Evolutionary conservation across 2,888 invertebrate species (phyloP).

Genomic region (Pseudolycoriella hygida): DNA sequence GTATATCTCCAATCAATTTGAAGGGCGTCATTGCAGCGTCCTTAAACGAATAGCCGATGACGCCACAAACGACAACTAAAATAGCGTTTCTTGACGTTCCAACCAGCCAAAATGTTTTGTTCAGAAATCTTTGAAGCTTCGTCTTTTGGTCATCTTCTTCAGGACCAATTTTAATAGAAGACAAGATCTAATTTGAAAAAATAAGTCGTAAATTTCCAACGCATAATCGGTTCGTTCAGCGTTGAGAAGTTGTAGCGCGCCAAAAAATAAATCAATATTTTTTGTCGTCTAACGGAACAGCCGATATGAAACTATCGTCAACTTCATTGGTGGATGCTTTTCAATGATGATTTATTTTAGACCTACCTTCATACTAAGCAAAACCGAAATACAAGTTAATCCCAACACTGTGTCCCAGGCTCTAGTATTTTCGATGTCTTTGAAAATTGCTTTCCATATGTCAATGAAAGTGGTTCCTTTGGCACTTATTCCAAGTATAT

Average conservation of each 20-base stretch:
- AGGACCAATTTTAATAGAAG: conserved; percentile 43
- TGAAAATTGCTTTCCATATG: conserved; percentile 55
- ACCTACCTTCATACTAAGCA: conserved; percentile 63
- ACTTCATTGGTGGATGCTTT: too few species aligned
- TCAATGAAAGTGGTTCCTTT: conserved; percentile 59
- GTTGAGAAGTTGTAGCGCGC: too few species aligned
- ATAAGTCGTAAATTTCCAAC: conserved; percentile 1
- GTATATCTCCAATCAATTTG: conserved; percentile 53
- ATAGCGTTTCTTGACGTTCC: conserved; percentile 73
- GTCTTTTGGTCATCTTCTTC: conserved; percentile 33
- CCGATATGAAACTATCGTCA: too few species aligned
- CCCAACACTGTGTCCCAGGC: conserved; percentile 63
- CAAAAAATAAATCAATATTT: too few species aligned
- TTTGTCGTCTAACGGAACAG: too few species aligned
- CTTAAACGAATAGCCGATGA: conserved; percentile 46
- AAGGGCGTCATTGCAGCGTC: conserved; percentile 37
- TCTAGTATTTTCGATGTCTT: conserved; percentile 43
- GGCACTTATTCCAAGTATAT: conserved; percentile 55
- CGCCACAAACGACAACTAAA: conserved; percentile 56
- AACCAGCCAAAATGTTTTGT: conserved; percentile 54
- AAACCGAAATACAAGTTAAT: conserved; percentile 49
- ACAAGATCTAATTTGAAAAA: conserved; percentile 34
- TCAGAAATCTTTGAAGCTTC: conserved; percentile 38
- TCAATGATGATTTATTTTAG: too few species aligned
- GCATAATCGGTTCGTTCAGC: too few species aligned